These are phyloP conservation scores for Synanceia verrucosa DNA, from an alignment of 2,797 vertebrate species.

Conservation along the genomic window DNA sequence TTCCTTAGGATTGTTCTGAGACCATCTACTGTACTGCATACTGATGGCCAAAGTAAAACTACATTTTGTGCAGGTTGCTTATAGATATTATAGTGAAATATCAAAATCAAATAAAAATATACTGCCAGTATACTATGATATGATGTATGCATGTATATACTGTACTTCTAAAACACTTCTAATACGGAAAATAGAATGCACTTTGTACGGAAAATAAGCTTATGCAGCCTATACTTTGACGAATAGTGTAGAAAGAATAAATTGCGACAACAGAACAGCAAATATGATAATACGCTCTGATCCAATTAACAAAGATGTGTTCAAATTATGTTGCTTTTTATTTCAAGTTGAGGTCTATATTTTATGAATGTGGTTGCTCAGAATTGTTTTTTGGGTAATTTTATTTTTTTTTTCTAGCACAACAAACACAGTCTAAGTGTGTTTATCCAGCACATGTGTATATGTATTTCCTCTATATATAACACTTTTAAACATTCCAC, in stretches of 20 bases:
- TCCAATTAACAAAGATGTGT: neutral
- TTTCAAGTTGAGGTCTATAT: neutral
- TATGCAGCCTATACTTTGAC: neutral
- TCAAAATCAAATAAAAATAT: neutral
- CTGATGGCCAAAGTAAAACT: neutral
- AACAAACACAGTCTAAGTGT: neutral
- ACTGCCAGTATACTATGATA: neutral
- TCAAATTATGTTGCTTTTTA: neutral
- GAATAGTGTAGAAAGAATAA: neutral
- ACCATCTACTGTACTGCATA: too few species aligned
- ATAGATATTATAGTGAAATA: neutral
- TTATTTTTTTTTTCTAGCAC: too few species aligned
- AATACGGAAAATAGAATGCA: neutral
- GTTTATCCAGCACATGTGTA: neutral
- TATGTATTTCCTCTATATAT: neutral
- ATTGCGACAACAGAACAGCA: too few species aligned
- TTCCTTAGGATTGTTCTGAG: neutral
- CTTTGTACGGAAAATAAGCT: neutral
- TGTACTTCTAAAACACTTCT: neutral
- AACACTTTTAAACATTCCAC: neutral
- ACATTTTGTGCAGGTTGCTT: neutral
- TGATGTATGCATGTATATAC: neutral
- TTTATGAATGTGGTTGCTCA: neutral
- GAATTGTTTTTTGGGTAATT: neutral
- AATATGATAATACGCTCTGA: too few species aligned